Conservation (phyloP, 2,113 vertebrate species). For the Pelvicachromis taeniatus region DNA sequence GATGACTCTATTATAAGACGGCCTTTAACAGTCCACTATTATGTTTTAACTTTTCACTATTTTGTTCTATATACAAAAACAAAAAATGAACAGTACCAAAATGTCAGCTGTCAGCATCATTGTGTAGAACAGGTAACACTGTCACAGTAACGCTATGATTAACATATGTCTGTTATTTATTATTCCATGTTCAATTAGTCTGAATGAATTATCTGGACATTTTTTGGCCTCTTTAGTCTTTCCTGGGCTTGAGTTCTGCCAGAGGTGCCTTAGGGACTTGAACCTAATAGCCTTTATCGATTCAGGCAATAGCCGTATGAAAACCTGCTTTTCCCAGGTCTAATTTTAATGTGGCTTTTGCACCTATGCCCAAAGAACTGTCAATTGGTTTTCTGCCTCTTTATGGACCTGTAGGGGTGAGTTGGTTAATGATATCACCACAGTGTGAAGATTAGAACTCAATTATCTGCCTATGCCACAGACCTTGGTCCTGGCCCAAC, state of each 20-base stretch:
- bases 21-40: neutral
- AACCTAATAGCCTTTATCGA: constrained; percentile 61
- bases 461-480: constrained; percentile 54
- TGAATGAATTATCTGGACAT: constrained; percentile 1
- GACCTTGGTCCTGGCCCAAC: constrained; percentile 41
- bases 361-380: constrained; percentile 38
- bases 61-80: neutral
- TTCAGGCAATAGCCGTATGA: constrained; percentile 38
- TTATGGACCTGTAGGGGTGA: constrained; percentile 39
- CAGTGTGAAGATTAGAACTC: constrained; percentile 61
- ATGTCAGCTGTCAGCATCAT: neutral
- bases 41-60: neutral
- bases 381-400: constrained; percentile 46
- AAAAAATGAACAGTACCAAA: neutral
- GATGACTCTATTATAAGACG: neutral
- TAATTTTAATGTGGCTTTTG: constrained; percentile 61
- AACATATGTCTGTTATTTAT: neutral
- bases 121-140: neutral
- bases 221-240: constrained; percentile 30
- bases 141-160: neutral
- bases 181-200: neutral
- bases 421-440: constrained; percentile 59
- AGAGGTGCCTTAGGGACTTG: constrained; percentile 24
- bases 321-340: constrained; percentile 50
- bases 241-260: constrained; percentile 18